A percentile compares a stretch with the other conserved stretches of the same genome.
Conservation (phyloP, 1,140 invertebrate species). For the Proctacanthus coquilletti region DNA sequence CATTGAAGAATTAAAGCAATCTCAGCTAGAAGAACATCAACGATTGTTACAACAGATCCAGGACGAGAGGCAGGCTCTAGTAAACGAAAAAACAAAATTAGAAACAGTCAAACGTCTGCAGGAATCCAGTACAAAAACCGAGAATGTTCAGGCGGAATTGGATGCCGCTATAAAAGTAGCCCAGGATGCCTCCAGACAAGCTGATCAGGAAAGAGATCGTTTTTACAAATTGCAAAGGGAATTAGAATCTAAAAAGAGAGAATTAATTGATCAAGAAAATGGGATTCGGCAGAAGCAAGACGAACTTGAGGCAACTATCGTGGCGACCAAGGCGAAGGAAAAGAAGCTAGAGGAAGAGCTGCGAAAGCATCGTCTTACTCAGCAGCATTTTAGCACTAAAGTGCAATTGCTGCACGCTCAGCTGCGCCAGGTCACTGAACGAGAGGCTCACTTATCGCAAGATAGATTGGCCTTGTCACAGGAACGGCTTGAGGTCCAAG, state of each 20-base stretch:
- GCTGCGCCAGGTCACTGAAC: constrained; percentile 16
- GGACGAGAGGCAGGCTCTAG: constrained; percentile 29
- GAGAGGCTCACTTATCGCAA: constrained; percentile 22
- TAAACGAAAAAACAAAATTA: constrained; percentile 29
- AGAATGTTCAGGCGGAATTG: constrained; percentile 30
- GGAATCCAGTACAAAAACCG: constrained; percentile 15
- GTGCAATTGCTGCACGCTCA: constrained; percentile 18
- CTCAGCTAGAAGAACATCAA: constrained; percentile 30
- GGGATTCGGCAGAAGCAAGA: constrained; percentile 24
- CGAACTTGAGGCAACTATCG: constrained; percentile 19
- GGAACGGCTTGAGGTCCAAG: constrained; percentile 21
- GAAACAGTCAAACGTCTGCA: constrained; percentile 29
- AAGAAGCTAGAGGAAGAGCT: constrained; percentile 21
- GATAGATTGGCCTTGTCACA: constrained; percentile 20
- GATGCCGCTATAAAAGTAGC: constrained; percentile 34
- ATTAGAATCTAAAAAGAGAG: constrained; percentile 29
- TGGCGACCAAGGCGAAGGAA: constrained; percentile 17
- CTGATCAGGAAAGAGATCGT: constrained; percentile 31
- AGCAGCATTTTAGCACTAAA: constrained; percentile 22
- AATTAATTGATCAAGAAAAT: constrained; percentile 27
- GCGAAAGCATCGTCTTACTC: constrained; percentile 20
- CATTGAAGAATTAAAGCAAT: constrained; percentile 27
- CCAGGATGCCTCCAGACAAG: constrained; percentile 29
- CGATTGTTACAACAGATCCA: constrained; percentile 27
- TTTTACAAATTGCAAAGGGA: constrained; percentile 29